These are phyloP conservation scores for Rattus rattus DNA, from an alignment of 2,113 vertebrate species.

Conservation along the genomic window DNA sequence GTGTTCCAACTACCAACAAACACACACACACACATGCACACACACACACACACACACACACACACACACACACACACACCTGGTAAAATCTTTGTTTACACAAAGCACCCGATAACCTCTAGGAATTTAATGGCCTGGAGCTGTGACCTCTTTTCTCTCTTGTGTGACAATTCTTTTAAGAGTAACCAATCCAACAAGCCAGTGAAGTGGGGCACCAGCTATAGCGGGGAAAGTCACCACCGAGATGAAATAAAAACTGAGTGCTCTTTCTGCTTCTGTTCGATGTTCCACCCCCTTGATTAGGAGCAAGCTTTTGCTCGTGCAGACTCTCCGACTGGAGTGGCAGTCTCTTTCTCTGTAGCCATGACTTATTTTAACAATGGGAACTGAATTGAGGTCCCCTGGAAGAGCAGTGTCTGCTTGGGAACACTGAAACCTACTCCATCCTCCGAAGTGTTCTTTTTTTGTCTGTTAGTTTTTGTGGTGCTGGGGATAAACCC, in stretches of 20 bases:
- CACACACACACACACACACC: neutral
- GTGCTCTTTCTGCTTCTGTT: too few species aligned
- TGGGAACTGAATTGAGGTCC: neutral
- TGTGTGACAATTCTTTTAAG: neutral
- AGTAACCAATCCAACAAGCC: neutral
- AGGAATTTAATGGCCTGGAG: neutral
- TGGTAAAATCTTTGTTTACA: neutral
- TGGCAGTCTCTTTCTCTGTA: neutral
- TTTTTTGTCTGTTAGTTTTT: neutral
- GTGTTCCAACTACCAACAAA: neutral
- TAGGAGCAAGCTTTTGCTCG: neutral
- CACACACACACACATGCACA: neutral
- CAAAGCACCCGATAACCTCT: neutral
- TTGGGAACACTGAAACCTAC: neutral
- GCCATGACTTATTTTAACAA: neutral
- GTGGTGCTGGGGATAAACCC: neutral
- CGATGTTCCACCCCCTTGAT: neutral
- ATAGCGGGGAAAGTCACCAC: neutral
- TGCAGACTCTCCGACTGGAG: too few species aligned
- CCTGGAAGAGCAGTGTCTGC: neutral
- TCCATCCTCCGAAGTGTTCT: fast-evolving
- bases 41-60: neutral
- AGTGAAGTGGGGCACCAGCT: neutral
- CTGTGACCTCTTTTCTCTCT: neutral
- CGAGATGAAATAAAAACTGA: neutral